Evolutionary conservation across 2,888 invertebrate species (phyloP).

Genomic region (Erannis defoliaria): DNA sequence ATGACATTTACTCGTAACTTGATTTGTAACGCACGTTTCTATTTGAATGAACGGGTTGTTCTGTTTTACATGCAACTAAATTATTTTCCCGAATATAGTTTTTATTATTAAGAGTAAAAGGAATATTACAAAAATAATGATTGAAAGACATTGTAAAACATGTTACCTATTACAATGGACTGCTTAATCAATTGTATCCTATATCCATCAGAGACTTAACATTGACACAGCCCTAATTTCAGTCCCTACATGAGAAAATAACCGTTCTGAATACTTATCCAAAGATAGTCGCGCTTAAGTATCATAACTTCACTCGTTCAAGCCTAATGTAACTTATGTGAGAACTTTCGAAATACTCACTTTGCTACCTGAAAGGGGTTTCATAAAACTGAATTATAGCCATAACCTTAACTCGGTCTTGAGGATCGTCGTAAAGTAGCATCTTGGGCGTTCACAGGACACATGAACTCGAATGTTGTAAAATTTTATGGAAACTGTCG

Average conservation of each 20-base stretch:
- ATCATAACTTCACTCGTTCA: conserved; percentile 46
- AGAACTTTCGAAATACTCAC: conserved; percentile 76
- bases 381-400: conserved; percentile 85
- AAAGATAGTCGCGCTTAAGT: conserved; percentile 23
- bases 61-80: background rate
- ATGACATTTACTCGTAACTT: conserved; percentile 22
- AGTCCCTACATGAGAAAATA: conserved; percentile 12
- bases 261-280: conserved; percentile 13
- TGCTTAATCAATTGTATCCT: background rate
- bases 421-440: conserved; percentile 81
- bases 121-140: background rate
- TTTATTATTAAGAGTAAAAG: background rate
- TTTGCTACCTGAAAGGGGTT: conserved; percentile 83
- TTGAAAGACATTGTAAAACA: background rate
- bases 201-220: conserved; percentile 9
- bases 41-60: background rate
- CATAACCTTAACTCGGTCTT: conserved; percentile 82
- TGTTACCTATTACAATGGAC: background rate
- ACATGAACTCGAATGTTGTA: conserved; percentile 77
- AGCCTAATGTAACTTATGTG: conserved; percentile 68
- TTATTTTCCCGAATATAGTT: background rate
- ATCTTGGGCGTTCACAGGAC: conserved; percentile 78
- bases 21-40: background rate
- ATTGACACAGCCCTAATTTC: background rate
- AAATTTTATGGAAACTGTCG: conserved; percentile 81